Evolutionary conservation across 2,797 vertebrate species (phyloP).

Genomic region (Calcarius lapponicus): DNA sequence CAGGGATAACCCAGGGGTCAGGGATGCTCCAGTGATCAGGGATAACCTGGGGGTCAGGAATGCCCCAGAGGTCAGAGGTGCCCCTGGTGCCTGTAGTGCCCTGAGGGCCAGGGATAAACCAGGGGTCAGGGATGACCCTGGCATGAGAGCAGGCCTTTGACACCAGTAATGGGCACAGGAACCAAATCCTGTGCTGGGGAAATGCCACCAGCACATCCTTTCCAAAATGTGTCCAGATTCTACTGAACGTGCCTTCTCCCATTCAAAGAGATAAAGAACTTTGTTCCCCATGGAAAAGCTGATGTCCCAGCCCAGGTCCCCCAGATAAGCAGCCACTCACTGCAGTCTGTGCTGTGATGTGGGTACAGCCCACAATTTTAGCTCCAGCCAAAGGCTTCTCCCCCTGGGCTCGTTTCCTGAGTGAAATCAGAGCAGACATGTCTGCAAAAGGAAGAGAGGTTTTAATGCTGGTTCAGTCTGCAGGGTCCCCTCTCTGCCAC

Average conservation of each 20-base stretch:
- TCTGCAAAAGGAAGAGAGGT: slow-evolving; percentile 80
- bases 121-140: neutral
- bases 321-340: slow-evolving; percentile 74
- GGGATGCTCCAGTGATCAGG: too few species aligned
- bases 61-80: too few species aligned
- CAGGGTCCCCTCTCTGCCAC: neutral
- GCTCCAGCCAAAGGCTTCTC: slow-evolving; percentile 97
- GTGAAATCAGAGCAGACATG: slow-evolving; percentile 97
- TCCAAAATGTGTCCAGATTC: accelerated
- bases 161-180: neutral
- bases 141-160: accelerated
- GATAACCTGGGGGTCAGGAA: accelerated
- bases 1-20: too few species aligned
- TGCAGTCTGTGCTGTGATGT: slow-evolving; percentile 98
- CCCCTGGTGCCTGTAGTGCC: too few species aligned
- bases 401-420: slow-evolving; percentile 97
- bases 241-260: neutral
- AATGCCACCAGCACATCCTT: neutral
- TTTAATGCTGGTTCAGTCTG: neutral
- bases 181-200: neutral
- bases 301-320: neutral
- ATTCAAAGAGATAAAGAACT: neutral
- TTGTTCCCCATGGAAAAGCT: neutral
- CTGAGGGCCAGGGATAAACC: accelerated
- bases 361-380: slow-evolving; percentile 97